Percentiles rank a stretch among this genome's conserved stretches.
Conservation (phyloP, 1,140 invertebrate species). For the Conopomorpha cramerella region DNA sequence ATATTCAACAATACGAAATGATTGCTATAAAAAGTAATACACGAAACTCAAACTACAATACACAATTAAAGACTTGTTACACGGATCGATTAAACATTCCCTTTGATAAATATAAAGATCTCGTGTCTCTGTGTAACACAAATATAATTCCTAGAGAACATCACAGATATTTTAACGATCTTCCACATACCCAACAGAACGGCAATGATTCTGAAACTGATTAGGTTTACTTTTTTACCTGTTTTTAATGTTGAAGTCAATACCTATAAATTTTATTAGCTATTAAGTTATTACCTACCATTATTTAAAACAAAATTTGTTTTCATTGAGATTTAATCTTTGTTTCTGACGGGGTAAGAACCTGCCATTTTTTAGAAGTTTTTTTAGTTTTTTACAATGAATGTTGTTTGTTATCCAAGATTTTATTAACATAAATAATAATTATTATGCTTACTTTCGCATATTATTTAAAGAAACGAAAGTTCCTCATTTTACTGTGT, state of each 20-base stretch:
- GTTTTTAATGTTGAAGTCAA: not conserved
- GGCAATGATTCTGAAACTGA: not conserved
- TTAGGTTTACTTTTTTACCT: not conserved
- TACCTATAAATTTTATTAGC: not conserved
- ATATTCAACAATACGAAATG: not conserved
- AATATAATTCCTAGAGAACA: not conserved
- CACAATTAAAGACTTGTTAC: not conserved
- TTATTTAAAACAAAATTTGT: no score
- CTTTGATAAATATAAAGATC: not conserved
- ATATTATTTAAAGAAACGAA: no score
- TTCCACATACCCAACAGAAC: not conserved
- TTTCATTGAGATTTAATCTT: no score
- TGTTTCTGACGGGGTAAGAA: no score
- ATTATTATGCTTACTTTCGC: no score
- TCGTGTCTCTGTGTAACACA: not conserved
- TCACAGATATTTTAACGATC: not conserved
- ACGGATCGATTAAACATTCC: not conserved
- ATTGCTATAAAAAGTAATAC: not conserved
- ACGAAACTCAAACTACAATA: not conserved
- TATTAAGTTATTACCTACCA: not conserved
- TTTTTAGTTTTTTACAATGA: no score
- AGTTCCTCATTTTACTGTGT: no score
- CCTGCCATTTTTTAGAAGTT: no score
- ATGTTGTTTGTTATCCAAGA: no score
- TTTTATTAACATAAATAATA: no score